phyloP scores from a whole-genome alignment of 2,113 vertebrate genomes.

The Hippoglossus stenolepis region DNA sequence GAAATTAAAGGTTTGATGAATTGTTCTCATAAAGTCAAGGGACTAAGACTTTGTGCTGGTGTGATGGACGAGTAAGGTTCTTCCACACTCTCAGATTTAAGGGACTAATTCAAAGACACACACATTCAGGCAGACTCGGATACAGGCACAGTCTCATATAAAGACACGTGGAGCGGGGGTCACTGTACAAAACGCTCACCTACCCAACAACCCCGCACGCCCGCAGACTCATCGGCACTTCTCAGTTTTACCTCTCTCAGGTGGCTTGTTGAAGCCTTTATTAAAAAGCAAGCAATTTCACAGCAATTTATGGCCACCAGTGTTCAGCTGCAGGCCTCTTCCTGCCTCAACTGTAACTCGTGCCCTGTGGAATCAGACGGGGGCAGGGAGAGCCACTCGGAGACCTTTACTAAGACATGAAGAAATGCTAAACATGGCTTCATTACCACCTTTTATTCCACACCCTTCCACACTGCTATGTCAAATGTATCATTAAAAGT shows the following conservation, averaged over 20 bases:
- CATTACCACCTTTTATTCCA: conserved; percentile 8
- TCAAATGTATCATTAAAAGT: conserved; percentile 22
- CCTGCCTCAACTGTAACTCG: conserved; percentile 39
- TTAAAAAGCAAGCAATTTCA: conserved; percentile 76
- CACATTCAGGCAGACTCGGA: background rate
- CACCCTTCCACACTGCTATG: conserved; percentile 2
- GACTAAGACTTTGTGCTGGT: conserved; percentile 57
- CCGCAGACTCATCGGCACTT: conserved; percentile 20
- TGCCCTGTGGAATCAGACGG: conserved; percentile 45
- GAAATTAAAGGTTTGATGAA: conserved; percentile 78
- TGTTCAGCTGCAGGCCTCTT: conserved; percentile 43
- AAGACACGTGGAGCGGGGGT: background rate
- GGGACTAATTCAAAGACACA: conserved; percentile 31
- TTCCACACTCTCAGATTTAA: conserved; percentile 37
- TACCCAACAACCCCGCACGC: conserved; percentile 3
- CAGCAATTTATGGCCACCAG: conserved; percentile 64
- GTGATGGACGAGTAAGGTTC: conserved; percentile 37
- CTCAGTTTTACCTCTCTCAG: conserved; percentile 62
- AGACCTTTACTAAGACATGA: conserved; percentile 51
- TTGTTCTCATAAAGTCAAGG: conserved; percentile 69
- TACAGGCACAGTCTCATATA: background rate
- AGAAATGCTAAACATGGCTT: conserved; percentile 37
- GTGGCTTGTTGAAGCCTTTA: conserved; percentile 73
- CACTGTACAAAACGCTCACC: conserved; percentile 2
- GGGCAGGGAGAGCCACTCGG: conserved; percentile 9